A percentile compares a stretch with the other conserved stretches of the same genome.
Evolutionary conservation across 2,113 vertebrate species (phyloP).

Genomic region (Alethe diademata): DNA sequence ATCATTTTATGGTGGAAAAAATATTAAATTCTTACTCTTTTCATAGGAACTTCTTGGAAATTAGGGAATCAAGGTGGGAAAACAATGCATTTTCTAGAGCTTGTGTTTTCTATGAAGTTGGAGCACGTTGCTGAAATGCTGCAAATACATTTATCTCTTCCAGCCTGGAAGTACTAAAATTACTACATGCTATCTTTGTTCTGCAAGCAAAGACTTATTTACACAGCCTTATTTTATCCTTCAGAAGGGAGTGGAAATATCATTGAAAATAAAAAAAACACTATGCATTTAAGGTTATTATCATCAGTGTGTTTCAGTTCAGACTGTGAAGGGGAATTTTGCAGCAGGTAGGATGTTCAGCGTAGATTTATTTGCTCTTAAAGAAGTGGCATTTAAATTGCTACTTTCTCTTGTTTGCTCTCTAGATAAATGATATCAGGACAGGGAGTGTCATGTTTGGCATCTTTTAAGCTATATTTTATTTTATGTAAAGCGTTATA

Average conservation of each 20-base stretch:
- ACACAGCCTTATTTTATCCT: slow-evolving; percentile 59
- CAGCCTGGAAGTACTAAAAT: slow-evolving; percentile 55
- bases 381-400: neutral
- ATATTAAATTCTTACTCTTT: neutral
- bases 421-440: neutral
- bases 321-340: neutral
- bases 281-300: slow-evolving; percentile 53
- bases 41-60: neutral
- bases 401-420: neutral
- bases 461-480: neutral
- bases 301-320: slow-evolving; percentile 10
- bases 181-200: slow-evolving; percentile 59
- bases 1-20: neutral
- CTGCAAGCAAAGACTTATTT: slow-evolving; percentile 56
- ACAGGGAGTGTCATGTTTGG: neutral
- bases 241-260: slow-evolving; percentile 56
- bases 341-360: neutral
- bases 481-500: neutral
- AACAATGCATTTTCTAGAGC: slow-evolving; percentile 1
- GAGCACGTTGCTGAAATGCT: neutral
- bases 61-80: neutral
- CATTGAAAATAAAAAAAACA: slow-evolving; percentile 45
- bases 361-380: neutral
- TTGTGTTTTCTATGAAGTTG: neutral
- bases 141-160: slow-evolving; percentile 41